Evolutionary conservation across 1,140 invertebrate species (phyloP).

Genomic region (Bombus cullumanus): DNA sequence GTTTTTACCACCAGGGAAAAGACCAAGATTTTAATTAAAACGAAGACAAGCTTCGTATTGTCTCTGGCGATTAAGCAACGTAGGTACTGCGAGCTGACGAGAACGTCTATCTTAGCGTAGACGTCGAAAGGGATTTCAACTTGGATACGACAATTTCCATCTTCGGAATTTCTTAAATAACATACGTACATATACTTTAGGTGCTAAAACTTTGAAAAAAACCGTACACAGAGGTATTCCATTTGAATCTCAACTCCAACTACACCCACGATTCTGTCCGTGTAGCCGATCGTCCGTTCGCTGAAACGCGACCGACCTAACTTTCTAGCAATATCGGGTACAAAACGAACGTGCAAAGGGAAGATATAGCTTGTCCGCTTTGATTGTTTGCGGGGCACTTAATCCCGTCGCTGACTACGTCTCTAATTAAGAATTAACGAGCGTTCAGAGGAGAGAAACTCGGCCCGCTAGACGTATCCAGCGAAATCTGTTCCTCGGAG

Average conservation of each 20-base stretch:
- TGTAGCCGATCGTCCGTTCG: neutral
- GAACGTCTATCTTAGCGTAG: neutral
- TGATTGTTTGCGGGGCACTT: neutral
- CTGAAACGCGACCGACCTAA: too few species aligned
- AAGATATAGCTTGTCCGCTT: neutral
- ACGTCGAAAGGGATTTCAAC: neutral
- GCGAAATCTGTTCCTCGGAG: neutral
- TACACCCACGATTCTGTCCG: too few species aligned
- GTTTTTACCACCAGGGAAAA: neutral
- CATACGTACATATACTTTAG: too few species aligned
- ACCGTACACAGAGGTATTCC: neutral
- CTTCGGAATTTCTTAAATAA: neutral
- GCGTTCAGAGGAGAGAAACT: slow-evolving; percentile 9
- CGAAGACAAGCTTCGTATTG: neutral
- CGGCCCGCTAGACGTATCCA: neutral
- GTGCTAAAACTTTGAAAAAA: too few species aligned
- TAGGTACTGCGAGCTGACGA: neutral
- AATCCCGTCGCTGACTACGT: neutral
- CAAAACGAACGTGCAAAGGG: neutral
- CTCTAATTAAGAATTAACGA: slow-evolving; percentile 42
- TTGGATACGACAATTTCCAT: neutral
- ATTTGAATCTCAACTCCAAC: neutral
- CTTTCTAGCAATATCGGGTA: too few species aligned
- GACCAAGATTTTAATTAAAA: neutral
- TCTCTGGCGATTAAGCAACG: neutral